phyloP scores from a whole-genome alignment of 2,888 invertebrate species.

The Diarsia brunnea region DNA sequence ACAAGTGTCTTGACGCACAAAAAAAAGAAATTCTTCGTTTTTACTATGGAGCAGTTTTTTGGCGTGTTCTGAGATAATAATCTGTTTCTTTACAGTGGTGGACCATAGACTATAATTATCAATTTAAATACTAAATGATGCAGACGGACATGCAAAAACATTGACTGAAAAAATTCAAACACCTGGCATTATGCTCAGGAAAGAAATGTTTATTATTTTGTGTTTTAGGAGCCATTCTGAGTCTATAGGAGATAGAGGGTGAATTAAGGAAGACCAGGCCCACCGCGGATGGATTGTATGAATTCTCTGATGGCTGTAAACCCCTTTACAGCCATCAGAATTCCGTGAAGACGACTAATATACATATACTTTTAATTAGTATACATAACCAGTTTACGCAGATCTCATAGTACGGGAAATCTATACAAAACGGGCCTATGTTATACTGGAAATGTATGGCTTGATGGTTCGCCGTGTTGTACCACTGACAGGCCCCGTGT shows the following conservation, averaged over 20 bases:
- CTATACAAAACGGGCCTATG: no score
- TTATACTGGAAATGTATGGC: no score
- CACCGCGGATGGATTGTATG: not conserved
- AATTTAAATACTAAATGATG: not conserved
- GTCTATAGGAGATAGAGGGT: not conserved
- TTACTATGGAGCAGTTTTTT: conserved; percentile 19
- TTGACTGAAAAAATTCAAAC: not conserved
- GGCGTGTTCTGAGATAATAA: not conserved
- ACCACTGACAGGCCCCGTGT: not conserved
- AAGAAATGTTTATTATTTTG: not conserved
- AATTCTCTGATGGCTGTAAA: no score
- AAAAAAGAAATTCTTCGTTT: conserved; percentile 2
- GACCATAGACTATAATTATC: not conserved
- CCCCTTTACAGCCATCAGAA: no score
- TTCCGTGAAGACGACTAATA: not conserved
- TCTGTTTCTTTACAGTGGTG: not conserved
- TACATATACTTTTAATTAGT: not conserved
- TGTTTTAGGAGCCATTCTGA: no score
- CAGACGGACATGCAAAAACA: not conserved
- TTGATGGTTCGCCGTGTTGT: no score
- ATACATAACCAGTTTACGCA: no score
- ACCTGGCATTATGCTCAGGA: not conserved
- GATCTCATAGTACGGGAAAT: no score
- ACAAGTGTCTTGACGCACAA: conserved; percentile 10
- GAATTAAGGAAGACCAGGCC: not conserved